A percentile compares a stretch with the other conserved stretches of the same genome.
These are phyloP conservation scores for Conus canariensis DNA, from an alignment of 2,888 invertebrate species.

Conservation along the genomic window DNA sequence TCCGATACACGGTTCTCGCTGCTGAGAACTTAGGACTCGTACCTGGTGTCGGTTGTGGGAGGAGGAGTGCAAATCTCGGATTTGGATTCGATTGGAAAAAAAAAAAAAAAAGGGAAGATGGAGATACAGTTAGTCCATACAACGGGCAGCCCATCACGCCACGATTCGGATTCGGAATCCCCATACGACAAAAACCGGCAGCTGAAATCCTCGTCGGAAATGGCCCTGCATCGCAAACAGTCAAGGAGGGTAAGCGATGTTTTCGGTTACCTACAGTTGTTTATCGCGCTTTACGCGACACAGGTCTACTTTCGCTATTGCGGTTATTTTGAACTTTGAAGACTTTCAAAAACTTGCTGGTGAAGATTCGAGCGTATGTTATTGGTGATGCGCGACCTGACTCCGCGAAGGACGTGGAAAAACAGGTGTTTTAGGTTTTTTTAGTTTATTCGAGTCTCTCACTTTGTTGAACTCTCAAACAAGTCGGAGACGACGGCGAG, in stretches of 20 bases:
- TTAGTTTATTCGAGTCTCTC: too few relatives aligned
- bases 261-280: neutral
- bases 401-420: too few relatives aligned
- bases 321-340: too few relatives aligned
- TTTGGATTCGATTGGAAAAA: neutral
- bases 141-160: neutral
- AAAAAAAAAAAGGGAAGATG: neutral
- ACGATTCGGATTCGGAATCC: conserved; percentile 16
- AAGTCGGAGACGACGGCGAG: too few relatives aligned
- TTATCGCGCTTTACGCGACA: neutral
- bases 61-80: neutral
- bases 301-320: conserved; percentile 23
- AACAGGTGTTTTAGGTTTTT: too few relatives aligned
- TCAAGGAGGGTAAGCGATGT: conserved; percentile 11
- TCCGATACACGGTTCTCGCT: neutral
- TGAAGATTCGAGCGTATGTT: too few relatives aligned
- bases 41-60: neutral
- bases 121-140: conserved; percentile 12
- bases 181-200: conserved; percentile 20
- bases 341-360: too few relatives aligned
- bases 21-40: neutral
- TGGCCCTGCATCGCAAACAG: conserved; percentile 21
- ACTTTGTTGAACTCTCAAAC: too few relatives aligned
- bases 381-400: too few relatives aligned
- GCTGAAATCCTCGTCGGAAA: neutral